These are phyloP conservation scores for Congeria kusceri DNA, from an alignment of 2,888 invertebrate species.

Conservation along the genomic window DNA sequence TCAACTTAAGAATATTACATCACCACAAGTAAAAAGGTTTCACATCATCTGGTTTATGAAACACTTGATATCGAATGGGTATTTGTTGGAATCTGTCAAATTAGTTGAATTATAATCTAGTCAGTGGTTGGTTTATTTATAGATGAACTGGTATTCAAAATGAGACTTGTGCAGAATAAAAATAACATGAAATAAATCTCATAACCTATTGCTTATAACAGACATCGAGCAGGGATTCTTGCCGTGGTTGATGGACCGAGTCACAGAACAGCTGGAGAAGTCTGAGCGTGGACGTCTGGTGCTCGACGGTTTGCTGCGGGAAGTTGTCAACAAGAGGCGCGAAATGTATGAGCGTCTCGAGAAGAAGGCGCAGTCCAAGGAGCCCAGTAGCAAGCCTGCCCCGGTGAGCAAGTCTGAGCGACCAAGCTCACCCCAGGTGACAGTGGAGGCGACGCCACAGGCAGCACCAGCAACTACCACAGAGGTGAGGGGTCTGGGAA, in stretches of 20 bases:
- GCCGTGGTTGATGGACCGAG: slow-evolving; percentile 94
- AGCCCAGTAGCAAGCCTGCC: slow-evolving; percentile 22
- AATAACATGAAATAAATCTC: not conserved
- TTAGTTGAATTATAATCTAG: too few species aligned
- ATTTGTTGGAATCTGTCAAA: too few species aligned
- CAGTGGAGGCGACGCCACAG: slow-evolving; percentile 61
- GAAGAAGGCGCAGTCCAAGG: slow-evolving; percentile 36
- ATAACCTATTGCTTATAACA: slow-evolving; percentile 56
- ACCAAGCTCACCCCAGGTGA: slow-evolving; percentile 40
- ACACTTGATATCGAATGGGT: too few species aligned
- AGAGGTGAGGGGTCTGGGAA: slow-evolving; percentile 56
- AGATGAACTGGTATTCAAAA: too few species aligned
- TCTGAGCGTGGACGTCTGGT: slow-evolving; percentile 93
- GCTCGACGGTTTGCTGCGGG: slow-evolving; percentile 89
- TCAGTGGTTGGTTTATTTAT: too few species aligned
- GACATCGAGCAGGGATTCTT: slow-evolving; percentile 90
- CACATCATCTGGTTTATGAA: too few species aligned
- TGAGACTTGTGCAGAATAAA: too few species aligned
- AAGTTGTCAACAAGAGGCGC: slow-evolving; percentile 80
- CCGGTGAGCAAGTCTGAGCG: slow-evolving; percentile 29
- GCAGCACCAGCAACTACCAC: slow-evolving; percentile 73
- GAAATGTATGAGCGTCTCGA: slow-evolving; percentile 77
- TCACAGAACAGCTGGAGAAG: slow-evolving; percentile 92
- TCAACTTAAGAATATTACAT: too few species aligned
- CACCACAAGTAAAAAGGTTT: too few species aligned